Evolutionary conservation across 2,797 vertebrate species (phyloP).

Genomic region (Aphelocoma californica): DNA sequence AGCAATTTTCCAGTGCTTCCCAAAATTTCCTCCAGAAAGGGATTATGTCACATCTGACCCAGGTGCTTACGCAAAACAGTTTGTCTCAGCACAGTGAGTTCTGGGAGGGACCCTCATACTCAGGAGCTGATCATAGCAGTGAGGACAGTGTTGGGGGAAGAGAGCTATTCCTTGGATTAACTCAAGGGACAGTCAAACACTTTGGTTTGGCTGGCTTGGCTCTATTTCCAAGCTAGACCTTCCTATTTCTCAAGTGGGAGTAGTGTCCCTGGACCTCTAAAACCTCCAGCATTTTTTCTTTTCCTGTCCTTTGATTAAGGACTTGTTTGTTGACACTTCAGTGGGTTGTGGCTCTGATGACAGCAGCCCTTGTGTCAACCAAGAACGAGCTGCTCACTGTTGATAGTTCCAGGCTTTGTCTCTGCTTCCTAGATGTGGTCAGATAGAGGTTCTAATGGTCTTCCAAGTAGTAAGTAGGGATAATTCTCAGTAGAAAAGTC

Average conservation of each 20-base stretch:
- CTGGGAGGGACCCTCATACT: background rate
- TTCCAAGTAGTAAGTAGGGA: background rate
- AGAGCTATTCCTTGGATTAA: background rate
- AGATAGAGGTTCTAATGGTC: background rate
- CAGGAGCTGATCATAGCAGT: accelerated
- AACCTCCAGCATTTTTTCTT: background rate
- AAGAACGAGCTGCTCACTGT: background rate
- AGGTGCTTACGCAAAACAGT: background rate
- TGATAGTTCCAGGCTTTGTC: background rate
- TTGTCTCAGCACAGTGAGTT: background rate
- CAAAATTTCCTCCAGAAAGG: background rate
- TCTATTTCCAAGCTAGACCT: background rate
- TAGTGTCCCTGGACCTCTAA: background rate
- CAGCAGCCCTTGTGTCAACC: background rate
- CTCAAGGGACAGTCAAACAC: background rate
- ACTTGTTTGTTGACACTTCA: background rate
- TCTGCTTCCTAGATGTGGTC: background rate
- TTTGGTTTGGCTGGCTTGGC: background rate
- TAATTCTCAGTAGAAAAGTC: background rate
- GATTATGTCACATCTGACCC: background rate
- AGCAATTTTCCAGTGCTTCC: background rate
- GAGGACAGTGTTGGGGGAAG: background rate
- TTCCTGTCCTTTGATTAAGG: background rate
- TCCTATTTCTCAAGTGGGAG: background rate
- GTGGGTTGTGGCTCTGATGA: background rate